phyloP scores from a whole-genome alignment of 1,140 invertebrate species.

The Drosophila orosa region DNA sequence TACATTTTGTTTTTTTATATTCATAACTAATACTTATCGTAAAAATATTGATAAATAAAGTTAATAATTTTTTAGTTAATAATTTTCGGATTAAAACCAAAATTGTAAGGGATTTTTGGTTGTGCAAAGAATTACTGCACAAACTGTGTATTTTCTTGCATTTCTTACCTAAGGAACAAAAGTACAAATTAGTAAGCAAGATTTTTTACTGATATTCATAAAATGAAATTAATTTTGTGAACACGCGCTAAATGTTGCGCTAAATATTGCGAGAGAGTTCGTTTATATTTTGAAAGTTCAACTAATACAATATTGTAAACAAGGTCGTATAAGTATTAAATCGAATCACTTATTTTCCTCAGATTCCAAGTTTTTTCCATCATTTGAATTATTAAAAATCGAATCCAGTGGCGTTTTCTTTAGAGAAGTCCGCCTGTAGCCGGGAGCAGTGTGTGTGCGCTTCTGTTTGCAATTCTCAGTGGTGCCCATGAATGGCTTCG shows the following conservation, averaged over 20 bases:
- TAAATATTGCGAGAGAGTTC: too few relatives aligned
- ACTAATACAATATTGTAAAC: too few relatives aligned
- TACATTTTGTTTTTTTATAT: too few relatives aligned
- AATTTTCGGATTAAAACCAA: too few relatives aligned
- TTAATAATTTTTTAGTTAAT: too few relatives aligned
- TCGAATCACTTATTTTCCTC: neutral
- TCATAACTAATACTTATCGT: too few relatives aligned
- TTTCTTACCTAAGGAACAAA: neutral
- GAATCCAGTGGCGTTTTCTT: neutral
- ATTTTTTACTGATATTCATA: too few relatives aligned
- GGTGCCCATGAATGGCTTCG: conserved; percentile 74
- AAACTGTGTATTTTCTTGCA: neutral
- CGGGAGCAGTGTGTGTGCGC: conserved; percentile 8
- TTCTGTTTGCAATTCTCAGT: conserved; percentile 56
- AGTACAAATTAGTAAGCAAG: neutral
- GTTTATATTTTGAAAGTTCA: neutral
- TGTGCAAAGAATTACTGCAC: too few relatives aligned
- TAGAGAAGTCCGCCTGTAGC: conserved; percentile 12
- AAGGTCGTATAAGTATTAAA: neutral
- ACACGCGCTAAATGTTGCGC: too few relatives aligned
- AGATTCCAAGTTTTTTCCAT: neutral
- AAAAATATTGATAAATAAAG: too few relatives aligned
- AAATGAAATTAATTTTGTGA: too few relatives aligned
- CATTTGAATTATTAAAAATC: neutral
- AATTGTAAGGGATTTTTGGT: too few relatives aligned